These are phyloP conservation scores for Magallana angulata DNA, from an alignment of 1,140 invertebrate species.

Conservation along the genomic window DNA sequence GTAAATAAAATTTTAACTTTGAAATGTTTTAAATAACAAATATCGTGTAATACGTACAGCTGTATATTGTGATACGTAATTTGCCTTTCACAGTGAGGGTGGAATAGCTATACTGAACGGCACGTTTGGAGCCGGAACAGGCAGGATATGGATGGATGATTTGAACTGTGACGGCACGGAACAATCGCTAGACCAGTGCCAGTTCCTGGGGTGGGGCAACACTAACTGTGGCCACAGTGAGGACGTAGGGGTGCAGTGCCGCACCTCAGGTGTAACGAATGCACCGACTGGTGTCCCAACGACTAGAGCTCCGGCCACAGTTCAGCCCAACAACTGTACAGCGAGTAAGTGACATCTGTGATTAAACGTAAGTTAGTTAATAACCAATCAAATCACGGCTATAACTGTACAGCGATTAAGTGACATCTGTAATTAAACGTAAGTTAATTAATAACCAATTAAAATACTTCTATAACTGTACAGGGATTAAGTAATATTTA, in stretches of 20 bases:
- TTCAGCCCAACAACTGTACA: constrained; percentile 58
- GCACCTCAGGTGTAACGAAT: constrained; percentile 25
- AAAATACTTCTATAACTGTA: background rate
- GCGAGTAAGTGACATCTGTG: background rate
- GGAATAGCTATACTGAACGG: constrained; percentile 43
- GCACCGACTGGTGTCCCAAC: constrained; percentile 49
- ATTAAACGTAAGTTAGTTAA: background rate
- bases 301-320: constrained; percentile 54
- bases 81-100: constrained; percentile 33
- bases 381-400: background rate
- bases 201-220: constrained; percentile 88
- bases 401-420: background rate
- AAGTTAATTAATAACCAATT: background rate
- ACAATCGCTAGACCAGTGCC: constrained; percentile 85
- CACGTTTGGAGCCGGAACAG: constrained; percentile 56
- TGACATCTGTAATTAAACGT: background rate
- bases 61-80: too few species aligned
- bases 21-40: too few species aligned
- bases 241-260: constrained; percentile 90
- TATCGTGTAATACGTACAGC: too few species aligned
- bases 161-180: constrained; percentile 91
- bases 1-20: too few species aligned
- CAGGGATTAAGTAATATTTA: background rate
- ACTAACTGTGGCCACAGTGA: constrained; percentile 87
- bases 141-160: constrained; percentile 90